Evolutionary conservation across 2,113 vertebrate genomes (phyloP).

Genomic region (Paraplagusia blochii): DNA sequence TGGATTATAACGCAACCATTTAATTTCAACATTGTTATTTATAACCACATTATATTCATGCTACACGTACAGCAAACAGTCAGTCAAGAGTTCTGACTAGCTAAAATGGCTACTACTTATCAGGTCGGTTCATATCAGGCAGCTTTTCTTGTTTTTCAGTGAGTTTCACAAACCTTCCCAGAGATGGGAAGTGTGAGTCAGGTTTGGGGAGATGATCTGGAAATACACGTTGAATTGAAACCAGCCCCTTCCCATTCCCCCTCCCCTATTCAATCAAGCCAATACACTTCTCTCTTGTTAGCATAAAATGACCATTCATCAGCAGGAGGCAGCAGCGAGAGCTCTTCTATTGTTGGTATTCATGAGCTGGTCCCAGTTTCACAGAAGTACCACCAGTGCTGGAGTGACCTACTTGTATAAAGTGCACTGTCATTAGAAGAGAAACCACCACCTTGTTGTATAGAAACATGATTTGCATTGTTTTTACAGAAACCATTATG

Average conservation of each 20-base stretch:
- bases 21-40: too few species aligned
- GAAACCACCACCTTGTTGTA: too few species aligned
- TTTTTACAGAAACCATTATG: neutral
- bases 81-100: neutral
- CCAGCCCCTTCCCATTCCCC: neutral
- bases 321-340: constrained; percentile 5
- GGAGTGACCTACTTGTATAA: constrained; percentile 20
- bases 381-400: constrained; percentile 8
- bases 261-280: neutral
- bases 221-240: constrained; percentile 33
- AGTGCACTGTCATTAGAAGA: too few species aligned
- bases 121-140: neutral
- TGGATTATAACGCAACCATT: too few species aligned
- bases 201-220: constrained; percentile 27
- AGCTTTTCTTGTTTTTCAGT: neutral
- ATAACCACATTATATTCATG: too few species aligned
- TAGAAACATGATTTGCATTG: too few species aligned
- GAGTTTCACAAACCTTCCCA: neutral
- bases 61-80: constrained; percentile 6
- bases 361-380: constrained; percentile 27
- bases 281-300: constrained; percentile 29
- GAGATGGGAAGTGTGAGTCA: constrained; percentile 8
- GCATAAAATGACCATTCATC: neutral
- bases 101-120: too few species aligned
- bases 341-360: constrained; percentile 35